Evolutionary conservation across 1,140 invertebrate genomes (phyloP), one percentile per base, ranked within the genome.

Genomic region (Harlomillsia oculata): DNA sequence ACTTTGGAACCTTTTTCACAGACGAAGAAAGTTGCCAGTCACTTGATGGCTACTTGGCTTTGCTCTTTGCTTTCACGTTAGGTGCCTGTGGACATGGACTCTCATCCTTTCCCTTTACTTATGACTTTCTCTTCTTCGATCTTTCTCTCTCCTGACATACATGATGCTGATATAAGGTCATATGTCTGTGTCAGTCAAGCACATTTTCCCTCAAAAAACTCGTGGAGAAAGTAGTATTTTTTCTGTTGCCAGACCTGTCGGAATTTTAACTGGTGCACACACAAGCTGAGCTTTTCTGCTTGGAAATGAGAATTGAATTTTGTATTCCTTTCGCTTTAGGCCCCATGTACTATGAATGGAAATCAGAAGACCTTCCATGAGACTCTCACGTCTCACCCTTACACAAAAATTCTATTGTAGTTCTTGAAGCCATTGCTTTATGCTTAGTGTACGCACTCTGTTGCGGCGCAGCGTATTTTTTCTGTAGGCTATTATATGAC

Each of bases 271-370:
- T 34, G n/a, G 8, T 34, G 32, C 32, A 34, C n/a, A 34, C n/a
- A 34, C n/a, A 8, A 9, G 8, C n/a, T 34, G 32, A 34, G n/a
- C n/a, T n/a, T n/a, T n/a, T n/a, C n/a, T n/a, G n/a, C n/a, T n/a
- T 13, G 41, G n/a, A 44, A 44, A 44, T 44, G 41, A 44, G 41
- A 44, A 44, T 44, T 40, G 41, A 44, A 44, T 44, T 44, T n/a
- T 44, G 23, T 26, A 44, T 44, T 44, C 41, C 23, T n/a, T n/a
- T 20, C 41, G 41, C 28, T 26, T 26, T 21, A 26, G 16, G 25
- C 41, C 23, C 28, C 28, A n/a, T 44, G 41, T 44, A 26, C 41
- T 25, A 26, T 6, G 41, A 44, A 44, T 44, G 41, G n/a, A 21
- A 44, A 44, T 44, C 23, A n/a, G 28, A 44, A 44, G 25, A 26